Evolutionary conservation across 2,113 vertebrate species (phyloP).

Genomic region (Austrofundulus limnaeus): DNA sequence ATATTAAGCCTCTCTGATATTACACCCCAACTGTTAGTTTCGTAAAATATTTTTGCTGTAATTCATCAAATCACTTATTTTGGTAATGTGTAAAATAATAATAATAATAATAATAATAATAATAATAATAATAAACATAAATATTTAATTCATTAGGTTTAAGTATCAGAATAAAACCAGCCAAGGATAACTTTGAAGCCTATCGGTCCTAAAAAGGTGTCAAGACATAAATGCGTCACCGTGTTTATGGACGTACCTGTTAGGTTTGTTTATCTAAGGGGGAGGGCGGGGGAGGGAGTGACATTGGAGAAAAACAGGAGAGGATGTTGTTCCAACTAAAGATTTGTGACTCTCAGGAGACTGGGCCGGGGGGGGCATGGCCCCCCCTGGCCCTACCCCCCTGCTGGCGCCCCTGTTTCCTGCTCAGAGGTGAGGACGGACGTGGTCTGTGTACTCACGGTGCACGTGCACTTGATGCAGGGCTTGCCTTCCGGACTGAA

Average conservation of each 20-base stretch:
- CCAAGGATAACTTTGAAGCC: conserved; percentile 9
- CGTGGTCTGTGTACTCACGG: conserved; percentile 77
- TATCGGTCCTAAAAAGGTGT: conserved; percentile 19
- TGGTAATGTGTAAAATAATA: too few relatives aligned
- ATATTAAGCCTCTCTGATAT: not conserved
- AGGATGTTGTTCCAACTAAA: conserved; percentile 44
- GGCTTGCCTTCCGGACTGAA: conserved; percentile 91
- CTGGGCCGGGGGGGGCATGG: too few relatives aligned
- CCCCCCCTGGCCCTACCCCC: too few relatives aligned
- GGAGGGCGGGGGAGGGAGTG: too few relatives aligned
- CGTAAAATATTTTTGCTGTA: too few relatives aligned
- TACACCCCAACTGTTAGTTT: too few relatives aligned
- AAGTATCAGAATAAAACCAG: not conserved
- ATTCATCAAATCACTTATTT: too few relatives aligned
- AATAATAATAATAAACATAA: too few relatives aligned
- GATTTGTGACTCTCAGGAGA: conserved; percentile 40
- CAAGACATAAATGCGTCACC: conserved; percentile 45
- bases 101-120: too few relatives aligned
- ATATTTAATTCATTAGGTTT: too few relatives aligned
- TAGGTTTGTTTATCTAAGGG: conserved; percentile 41
- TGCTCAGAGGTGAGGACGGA: not conserved
- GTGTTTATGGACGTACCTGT: conserved; percentile 54
- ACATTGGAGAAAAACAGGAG: not conserved
- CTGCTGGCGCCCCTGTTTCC: too few relatives aligned
- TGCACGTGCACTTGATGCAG: conserved; percentile 91